Evolutionary conservation across 2,797 vertebrate species (phyloP), one percentile per base, ranked within the genome.

Genomic region (Cossypha niveicapilla): DNA sequence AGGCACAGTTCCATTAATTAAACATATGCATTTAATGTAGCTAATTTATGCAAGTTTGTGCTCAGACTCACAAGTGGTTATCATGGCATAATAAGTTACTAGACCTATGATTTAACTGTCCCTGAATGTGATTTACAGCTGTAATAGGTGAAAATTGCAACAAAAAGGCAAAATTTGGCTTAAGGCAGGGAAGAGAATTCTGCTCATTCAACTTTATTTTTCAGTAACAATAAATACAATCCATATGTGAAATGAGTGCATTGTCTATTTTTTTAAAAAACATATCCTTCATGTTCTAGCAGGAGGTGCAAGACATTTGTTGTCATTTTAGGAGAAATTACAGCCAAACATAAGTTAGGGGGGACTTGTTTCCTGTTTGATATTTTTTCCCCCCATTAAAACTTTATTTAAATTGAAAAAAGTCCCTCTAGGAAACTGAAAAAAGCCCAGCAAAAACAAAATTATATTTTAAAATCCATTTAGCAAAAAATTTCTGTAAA

Each of bases 11-110:
- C 19, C 58, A 72, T 72, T 91, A 96, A 92, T 86, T 86, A 93
- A 90, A 50, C n/a, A 21, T 44, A 78, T 28, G 9, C 88, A 83
- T 62, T 86, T 83, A 91, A 88, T 35, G 7, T 8, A 77, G 19
- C 21, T 86, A 91, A 86, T 84, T 68, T 80, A 78, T 92, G 82
- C 73, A 95, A 73, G 70, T 91, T 88, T 73, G 32, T 63, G 37
- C 44, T 65, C 44, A 74, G 61, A 74, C 35, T 71, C 68, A 71
- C 5, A 16, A 18, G 23, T 51, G 45, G 57, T 61, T 92, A 54
- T n/a, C 35, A 28, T 12, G 54, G 54, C 18, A 72, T 42, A 84
- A 56, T 39, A 67, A 66, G 14, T 34, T 68, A 37, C 22, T 35
- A 70, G 39, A 78, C 42, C 24, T 48, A 8, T 44, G 41, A 30